These are phyloP conservation scores for Falco columbarius DNA, from an alignment of 2,797 vertebrate species.

Conservation along the genomic window DNA sequence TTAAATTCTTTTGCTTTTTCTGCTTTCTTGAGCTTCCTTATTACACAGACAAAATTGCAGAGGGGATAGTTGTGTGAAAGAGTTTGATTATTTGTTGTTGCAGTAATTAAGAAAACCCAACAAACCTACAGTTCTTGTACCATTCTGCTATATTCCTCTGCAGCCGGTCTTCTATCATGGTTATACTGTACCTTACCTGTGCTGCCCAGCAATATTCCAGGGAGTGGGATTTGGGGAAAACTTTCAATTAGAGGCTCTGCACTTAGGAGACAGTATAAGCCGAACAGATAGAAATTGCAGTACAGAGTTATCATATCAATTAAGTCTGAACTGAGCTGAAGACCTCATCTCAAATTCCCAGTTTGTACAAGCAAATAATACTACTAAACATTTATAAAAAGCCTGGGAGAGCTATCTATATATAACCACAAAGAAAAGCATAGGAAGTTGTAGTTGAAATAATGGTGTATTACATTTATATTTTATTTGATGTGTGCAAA, in stretches of 20 bases:
- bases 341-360: constrained; percentile 20
- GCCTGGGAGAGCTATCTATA: neutral
- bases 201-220: neutral
- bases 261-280: neutral
- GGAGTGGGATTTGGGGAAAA: neutral
- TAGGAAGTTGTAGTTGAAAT: neutral
- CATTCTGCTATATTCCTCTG: neutral
- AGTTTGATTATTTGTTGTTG: neutral
- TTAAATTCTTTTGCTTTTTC: neutral
- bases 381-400: constrained; percentile 22
- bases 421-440: constrained; percentile 10
- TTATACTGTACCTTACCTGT: neutral
- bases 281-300: neutral
- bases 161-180: neutral
- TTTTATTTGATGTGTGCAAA: neutral
- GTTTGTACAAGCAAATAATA: neutral
- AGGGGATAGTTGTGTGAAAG: neutral
- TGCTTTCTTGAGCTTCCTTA: neutral
- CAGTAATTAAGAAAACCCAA: neutral
- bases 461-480: neutral
- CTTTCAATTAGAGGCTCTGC: neutral
- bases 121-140: neutral
- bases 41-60: neutral
- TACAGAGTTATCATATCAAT: neutral
- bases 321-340: neutral